Evolutionary conservation across 2,113 vertebrate genomes (phyloP), one percentile per base, ranked within the genome.

Genomic region (Chaetorhynchus papuensis): DNA sequence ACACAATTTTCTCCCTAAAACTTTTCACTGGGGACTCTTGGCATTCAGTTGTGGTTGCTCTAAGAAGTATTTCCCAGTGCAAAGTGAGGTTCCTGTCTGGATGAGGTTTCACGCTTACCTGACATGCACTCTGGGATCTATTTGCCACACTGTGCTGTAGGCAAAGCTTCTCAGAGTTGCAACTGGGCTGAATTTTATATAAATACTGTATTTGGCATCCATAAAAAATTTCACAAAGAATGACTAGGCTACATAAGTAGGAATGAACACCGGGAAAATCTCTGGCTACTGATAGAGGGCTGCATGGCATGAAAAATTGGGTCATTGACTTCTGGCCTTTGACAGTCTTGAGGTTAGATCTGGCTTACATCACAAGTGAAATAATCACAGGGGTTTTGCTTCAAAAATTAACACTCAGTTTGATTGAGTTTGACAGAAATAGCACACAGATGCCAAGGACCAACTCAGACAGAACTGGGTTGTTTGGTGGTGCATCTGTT

Each of bases 351-450:
- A 97, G 98, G 98, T 98, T 98, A 98, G 97, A 92, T 98, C 98
- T 98, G 98, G 98, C 97, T 98, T 98, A 97, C 97, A 98, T 98
- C 98, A 97, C 91, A 94, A 97, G 96, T 98, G 97, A 98, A 98
- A 98, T 97, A 97, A 98, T 98, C 98, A 97, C 90, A 98, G 97
- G 97, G 96, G 94, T 94, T 98, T 98, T 97, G 94, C 98, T 97
- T 98, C 97, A 98, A 97, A 98, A 98, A 98, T 98, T 98, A 98
- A 96, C 97, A 97, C 96, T 98, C 96, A 59, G 83, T 97, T 98
- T 98, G 98, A 98, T 98, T 98, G 96, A 86, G 93, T 98, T 95
- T 98, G 98, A 98, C 98, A 98, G 98, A 98, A 97, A 97, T 97
- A 98, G 98, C 96, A 97, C 95, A 95, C 97, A 97, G 97, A 98